These are phyloP conservation scores for Odontamblyopus rebecca DNA, from an alignment of 2,797 vertebrate genomes.

Conservation along the genomic window DNA sequence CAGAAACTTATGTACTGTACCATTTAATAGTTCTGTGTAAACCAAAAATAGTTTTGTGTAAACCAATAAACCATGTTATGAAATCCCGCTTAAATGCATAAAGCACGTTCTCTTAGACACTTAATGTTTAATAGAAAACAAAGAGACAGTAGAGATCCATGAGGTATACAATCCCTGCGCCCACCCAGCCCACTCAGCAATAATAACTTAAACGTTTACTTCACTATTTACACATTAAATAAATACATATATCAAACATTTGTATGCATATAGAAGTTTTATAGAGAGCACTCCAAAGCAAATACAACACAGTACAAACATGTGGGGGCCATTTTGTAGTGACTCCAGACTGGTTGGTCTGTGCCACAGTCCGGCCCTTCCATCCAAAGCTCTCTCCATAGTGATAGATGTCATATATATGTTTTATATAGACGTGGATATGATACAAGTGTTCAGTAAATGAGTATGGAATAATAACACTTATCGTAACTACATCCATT, in stretches of 20 bases:
- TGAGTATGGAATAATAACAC: constrained; percentile 47
- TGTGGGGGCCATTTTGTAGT: constrained; percentile 49
- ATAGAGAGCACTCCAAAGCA: constrained; percentile 70
- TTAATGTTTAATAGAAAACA: constrained; percentile 42
- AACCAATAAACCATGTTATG: neutral
- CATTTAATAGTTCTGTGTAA: no score
- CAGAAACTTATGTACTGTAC: no score
- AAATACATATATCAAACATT: constrained; percentile 79
- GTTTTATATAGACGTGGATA: constrained; percentile 23
- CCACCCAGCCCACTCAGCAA: constrained; percentile 31
- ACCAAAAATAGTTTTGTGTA: no score
- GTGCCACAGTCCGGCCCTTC: constrained; percentile 32
- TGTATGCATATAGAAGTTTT: constrained; percentile 72
- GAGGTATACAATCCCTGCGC: constrained; percentile 39
- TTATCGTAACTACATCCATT: constrained; percentile 34
- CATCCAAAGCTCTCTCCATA: neutral
- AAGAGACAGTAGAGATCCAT: constrained; percentile 59
- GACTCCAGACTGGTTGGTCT: constrained; percentile 68
- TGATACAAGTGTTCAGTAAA: constrained; percentile 33
- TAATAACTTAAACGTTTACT: constrained; percentile 59
- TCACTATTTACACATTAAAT: constrained; percentile 75
- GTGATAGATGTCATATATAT: constrained; percentile 23
- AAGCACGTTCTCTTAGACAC: neutral
- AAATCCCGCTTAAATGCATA: neutral
- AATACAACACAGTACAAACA: constrained; percentile 63